A percentile compares a stretch with the other conserved stretches of the same genome.
Conservation (phyloP, 2,113 vertebrate species). For the Peromyscus californicus region DNA sequence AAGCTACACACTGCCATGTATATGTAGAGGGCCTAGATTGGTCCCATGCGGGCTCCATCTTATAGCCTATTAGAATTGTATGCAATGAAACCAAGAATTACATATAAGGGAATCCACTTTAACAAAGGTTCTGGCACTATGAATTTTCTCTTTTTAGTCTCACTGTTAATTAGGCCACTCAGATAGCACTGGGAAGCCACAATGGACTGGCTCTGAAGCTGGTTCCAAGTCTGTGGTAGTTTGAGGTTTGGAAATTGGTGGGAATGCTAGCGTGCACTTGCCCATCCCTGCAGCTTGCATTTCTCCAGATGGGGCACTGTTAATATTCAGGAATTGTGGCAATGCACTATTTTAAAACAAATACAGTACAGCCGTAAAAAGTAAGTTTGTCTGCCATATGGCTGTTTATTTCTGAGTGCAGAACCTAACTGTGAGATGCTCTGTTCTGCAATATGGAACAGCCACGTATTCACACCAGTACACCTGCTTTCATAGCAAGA, state of each 20-base stretch:
- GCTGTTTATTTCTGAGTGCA: conserved; percentile 86
- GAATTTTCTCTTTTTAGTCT: background rate
- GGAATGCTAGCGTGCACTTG: conserved; percentile 30
- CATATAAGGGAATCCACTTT: background rate
- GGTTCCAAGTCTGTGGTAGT: conserved; percentile 60
- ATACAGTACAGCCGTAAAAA: conserved; percentile 87
- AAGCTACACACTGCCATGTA: background rate
- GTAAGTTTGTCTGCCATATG: conserved; percentile 88
- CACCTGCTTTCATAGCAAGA: conserved; percentile 81
- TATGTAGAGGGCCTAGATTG: background rate
- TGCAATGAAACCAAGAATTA: background rate
- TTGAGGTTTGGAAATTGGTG: conserved; percentile 62
- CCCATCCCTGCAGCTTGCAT: conserved; percentile 75
- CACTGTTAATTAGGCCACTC: background rate
- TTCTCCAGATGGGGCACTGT: conserved; percentile 87
- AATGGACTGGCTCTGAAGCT: conserved; percentile 52
- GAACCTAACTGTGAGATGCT: conserved; percentile 83
- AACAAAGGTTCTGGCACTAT: conserved; percentile 35
- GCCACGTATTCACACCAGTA: conserved; percentile 41
- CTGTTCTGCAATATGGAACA: conserved; percentile 81
- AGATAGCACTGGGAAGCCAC: background rate
- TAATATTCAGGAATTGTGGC: conserved; percentile 88
- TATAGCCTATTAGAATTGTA: background rate
- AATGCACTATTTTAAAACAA: conserved; percentile 84
- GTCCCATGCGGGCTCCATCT: background rate